phyloP scores from a whole-genome alignment of 2,888 invertebrate species.

The Leptopilina syphax region DNA sequence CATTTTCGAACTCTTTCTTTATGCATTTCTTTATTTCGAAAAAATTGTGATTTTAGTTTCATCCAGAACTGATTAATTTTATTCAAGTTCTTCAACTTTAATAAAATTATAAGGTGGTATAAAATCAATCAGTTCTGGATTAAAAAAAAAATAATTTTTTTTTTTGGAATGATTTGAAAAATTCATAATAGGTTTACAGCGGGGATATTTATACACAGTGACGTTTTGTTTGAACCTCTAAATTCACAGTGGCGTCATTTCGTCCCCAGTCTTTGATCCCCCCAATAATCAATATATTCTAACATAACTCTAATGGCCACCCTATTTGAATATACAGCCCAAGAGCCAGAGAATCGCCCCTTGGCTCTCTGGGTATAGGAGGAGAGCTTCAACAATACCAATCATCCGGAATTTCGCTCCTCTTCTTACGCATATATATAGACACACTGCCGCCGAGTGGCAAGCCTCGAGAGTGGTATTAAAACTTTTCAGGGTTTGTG shows the following conservation, averaged over 20 bases:
- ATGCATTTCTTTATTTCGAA: too few relatives aligned
- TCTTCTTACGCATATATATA: slow-evolving; percentile 54
- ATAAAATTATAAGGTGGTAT: too few relatives aligned
- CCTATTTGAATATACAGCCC: slow-evolving; percentile 73
- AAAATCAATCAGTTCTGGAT: neutral
- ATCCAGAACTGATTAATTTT: too few relatives aligned
- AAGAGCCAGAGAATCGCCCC: slow-evolving; percentile 61
- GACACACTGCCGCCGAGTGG: slow-evolving; percentile 53
- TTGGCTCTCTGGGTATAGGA: slow-evolving; percentile 50
- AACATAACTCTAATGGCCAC: slow-evolving; percentile 76
- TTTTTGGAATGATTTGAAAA: slow-evolving; percentile 9
- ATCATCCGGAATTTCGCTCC: slow-evolving; percentile 72
- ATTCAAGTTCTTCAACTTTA: too few relatives aligned
- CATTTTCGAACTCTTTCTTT: too few relatives aligned
- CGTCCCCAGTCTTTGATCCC: slow-evolving; percentile 74
- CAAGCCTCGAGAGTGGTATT: slow-evolving; percentile 71
- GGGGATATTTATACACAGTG: slow-evolving; percentile 32
- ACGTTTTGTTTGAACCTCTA: slow-evolving; percentile 33
- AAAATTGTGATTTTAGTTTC: too few relatives aligned
- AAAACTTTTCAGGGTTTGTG: slow-evolving; percentile 72
- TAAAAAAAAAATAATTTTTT: too few relatives aligned
- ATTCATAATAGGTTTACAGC: slow-evolving; percentile 17
- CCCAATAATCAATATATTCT: slow-evolving; percentile 77
- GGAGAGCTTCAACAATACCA: slow-evolving; percentile 71
- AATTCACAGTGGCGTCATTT: slow-evolving; percentile 66